These are phyloP conservation scores for Octodon degus DNA, from an alignment of 2,113 vertebrate species.

Conservation along the genomic window DNA sequence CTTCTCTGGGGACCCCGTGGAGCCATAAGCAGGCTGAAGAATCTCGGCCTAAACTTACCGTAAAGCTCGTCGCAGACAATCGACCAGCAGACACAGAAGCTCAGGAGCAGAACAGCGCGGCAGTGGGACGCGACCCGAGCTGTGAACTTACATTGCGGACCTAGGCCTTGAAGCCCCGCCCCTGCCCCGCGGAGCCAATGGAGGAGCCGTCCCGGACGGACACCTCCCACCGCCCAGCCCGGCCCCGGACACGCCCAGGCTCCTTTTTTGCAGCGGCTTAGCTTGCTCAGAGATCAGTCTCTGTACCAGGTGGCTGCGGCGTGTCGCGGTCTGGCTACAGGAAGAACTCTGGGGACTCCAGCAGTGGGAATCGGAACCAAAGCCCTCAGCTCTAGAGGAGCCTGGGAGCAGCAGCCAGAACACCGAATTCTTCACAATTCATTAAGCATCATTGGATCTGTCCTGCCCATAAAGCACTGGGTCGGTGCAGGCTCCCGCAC, in stretches of 20 bases:
- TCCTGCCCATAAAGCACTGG: neutral
- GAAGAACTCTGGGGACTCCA: neutral
- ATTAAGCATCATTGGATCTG: neutral
- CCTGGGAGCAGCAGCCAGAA: neutral
- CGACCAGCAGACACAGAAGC: neutral
- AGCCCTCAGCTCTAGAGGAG: neutral
- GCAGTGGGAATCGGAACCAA: neutral
- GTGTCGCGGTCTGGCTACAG: rapidly evolving
- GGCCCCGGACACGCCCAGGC: neutral
- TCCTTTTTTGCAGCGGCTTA: rapidly evolving
- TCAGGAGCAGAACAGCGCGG: neutral
- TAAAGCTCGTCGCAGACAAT: neutral
- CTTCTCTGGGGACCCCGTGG: neutral
- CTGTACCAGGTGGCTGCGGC: rapidly evolving
- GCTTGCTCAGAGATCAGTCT: rapidly evolving
- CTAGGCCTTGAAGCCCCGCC: conserved; percentile 45
- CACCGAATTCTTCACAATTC: neutral
- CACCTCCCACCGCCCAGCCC: conserved; percentile 27
- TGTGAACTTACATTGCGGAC: conserved; percentile 24
- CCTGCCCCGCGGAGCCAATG: conserved; percentile 42
- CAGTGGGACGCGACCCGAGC: neutral
- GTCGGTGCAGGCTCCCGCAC: neutral
- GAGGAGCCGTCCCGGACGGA: rapidly evolving
- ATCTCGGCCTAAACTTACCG: conserved; percentile 47
- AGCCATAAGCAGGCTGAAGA: neutral